Evolutionary conservation across 2,113 vertebrate genomes (phyloP), one percentile per base, ranked within the genome.

Genomic region (Triplophysa rosa): DNA sequence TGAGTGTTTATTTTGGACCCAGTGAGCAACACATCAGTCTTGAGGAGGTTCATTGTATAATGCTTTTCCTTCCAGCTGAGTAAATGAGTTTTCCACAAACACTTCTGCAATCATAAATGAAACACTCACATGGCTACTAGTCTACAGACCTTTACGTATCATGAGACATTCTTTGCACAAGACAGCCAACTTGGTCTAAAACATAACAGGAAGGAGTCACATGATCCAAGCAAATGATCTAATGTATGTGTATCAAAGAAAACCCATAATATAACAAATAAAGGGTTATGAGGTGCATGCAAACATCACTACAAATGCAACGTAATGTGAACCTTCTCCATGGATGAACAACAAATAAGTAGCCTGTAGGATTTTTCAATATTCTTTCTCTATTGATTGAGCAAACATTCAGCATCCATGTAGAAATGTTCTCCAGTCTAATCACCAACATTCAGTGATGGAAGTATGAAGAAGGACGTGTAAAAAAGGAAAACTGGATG

Each of bases 331-430:
- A 61, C 63, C 66, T 74, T 87, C 91, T 90, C 87, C 87, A 92
- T 91, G 90, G 91, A 90, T 87, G 42, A 52, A 29, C 10, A 29
- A 37, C 21, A 21, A 21, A 72, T 72, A 19, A 6, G 33, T 24
- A 62, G 61, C 14, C 21, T 62, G 52, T 8, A 9, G 24, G 11
- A 8, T 75, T 19, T 49, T 40, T 29, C n/a, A 19, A 29, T 49
- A 11, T 63, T 73, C 70, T 12, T 75, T 63, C 14, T 49, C 21
- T 74, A 73, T 59, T 10, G 1, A 40, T 3, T 61, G 2, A 49
- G 37, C 45, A 76, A 49, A 76, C 24, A 26, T 29, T 68, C 17
- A 69, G 23, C 87, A 90, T 90, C 91, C 91, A 90, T 90, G 89
- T 89, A 87, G 90, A 87, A 81, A 75, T 47, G 12, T 76, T 71